Percentiles rank a stretch among this genome's conserved stretches.
phyloP scores from a whole-genome alignment of 2,113 vertebrate genomes.

The Coptodon bakossiorum region DNA sequence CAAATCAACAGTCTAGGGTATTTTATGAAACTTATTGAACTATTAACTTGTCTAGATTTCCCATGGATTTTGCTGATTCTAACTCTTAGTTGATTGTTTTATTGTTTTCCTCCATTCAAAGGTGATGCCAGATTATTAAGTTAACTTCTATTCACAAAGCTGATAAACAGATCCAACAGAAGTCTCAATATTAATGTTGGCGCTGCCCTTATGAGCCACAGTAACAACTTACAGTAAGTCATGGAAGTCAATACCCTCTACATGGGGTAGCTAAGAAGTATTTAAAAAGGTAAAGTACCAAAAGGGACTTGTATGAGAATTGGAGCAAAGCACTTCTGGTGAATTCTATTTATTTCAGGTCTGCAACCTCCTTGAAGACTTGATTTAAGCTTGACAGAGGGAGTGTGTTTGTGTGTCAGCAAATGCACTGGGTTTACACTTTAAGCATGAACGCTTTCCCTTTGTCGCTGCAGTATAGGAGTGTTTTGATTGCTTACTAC shows the following conservation, averaged over 20 bases:
- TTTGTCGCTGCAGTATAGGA: background rate
- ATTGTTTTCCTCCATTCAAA: background rate
- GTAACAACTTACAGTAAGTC: background rate
- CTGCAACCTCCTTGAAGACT: background rate
- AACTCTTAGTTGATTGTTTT: background rate
- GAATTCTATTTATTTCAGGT: background rate
- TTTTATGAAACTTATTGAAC: background rate
- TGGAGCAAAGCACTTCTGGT: background rate
- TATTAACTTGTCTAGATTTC: background rate
- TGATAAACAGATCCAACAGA: background rate
- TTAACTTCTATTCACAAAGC: background rate
- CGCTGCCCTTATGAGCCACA: background rate
- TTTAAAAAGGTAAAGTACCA: background rate
- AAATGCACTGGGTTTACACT: background rate
- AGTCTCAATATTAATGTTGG: background rate
- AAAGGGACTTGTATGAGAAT: background rate
- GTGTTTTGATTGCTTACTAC: background rate
- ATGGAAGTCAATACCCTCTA: background rate
- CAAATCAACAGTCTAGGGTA: background rate
- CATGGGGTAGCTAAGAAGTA: background rate
- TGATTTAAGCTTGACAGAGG: background rate
- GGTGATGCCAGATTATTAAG: background rate
- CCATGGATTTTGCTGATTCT: background rate
- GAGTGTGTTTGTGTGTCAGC: background rate
- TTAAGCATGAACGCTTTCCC: background rate